These are phyloP conservation scores for Dynastes tityus DNA, from an alignment of 2,888 invertebrate genomes.

Conservation along the genomic window DNA sequence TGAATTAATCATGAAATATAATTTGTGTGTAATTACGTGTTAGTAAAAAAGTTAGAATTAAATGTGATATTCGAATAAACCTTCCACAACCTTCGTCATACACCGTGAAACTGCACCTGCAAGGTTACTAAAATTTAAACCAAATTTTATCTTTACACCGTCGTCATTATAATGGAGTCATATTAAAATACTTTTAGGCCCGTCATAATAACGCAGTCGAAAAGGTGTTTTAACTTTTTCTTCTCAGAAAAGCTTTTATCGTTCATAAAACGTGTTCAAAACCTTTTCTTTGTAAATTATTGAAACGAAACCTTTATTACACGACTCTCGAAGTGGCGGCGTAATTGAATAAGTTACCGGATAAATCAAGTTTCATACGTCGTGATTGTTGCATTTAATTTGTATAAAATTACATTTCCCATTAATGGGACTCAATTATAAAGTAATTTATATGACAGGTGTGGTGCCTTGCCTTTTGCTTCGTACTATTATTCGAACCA, in stretches of 20 bases:
- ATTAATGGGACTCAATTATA: constrained; percentile 25
- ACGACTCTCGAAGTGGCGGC: neutral
- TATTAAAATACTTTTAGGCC: neutral
- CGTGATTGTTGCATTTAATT: constrained; percentile 34
- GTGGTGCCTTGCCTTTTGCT: neutral
- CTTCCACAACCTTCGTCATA: no score
- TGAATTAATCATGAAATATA: no score
- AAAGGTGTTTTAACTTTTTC: neutral
- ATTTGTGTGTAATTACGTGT: no score
- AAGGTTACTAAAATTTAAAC: no score
- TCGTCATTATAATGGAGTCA: neutral
- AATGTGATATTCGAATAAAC: no score
- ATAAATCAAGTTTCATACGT: constrained; percentile 15
- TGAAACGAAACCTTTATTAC: neutral
- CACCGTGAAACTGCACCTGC: no score
- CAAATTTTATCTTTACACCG: no score
- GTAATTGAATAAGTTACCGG: constrained; percentile 30
- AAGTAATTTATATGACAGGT: constrained; percentile 33
- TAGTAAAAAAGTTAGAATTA: no score
- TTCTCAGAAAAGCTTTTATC: constrained; percentile 12
- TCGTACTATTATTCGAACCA: constrained; percentile 12
- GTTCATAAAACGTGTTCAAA: constrained; percentile 2
- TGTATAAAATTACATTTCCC: constrained; percentile 34
- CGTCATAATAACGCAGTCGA: neutral
- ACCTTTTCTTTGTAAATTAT: constrained; percentile 15